Base-by-base conservation (phyloP, 2,797 vertebrate species). In the Halcyon leucocephala region DNA sequence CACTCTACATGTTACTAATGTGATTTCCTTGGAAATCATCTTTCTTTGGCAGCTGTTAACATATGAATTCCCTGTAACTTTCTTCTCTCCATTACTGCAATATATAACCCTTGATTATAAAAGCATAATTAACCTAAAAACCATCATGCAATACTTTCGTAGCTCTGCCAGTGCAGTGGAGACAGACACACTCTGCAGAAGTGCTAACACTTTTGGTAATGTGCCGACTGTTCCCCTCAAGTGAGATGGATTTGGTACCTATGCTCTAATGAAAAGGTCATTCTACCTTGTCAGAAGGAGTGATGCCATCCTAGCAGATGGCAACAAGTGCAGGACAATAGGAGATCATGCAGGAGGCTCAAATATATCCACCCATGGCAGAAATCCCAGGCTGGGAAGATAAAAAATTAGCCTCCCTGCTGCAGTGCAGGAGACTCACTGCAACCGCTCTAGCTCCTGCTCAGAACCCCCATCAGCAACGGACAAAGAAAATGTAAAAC, bases 241-340 rank as follows among this genome's bases (percentile, higher is more conserved):
- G 1, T 33, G 26, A 78, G n/a, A 41, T 4, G 33, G 41, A 33
- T 33, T 66, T 95, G 91, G 74, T n/a, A 82, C 55, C 67, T 61
- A 37, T n/a, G 58, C 58, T 80, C 83, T 58, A 64, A 31, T 4
- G 24, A 67, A 49, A 84, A 41, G 67, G 35, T 57, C 70, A 31
- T 7, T 92, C 62, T 71, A 48, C 52, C 33, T 54, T 6, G 9
- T 37, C 28, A 65, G 77, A n/a, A 89, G 19, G 51, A 93, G 44
- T 1, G 4, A 74, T 58, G 58, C 61, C 74, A 95, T 69, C 81
- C 86, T 20, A 93, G 79, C 90, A 97, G 96, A 94, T 89, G 86
- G 95, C 65, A 94, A 48, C 0, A 1, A 95, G 69, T 7, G 39
- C 28, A 86, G 49, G 76, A 66, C 89, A 82, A 90, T 7, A 55